A percentile compares a stretch with the other conserved stretches of the same genome.
phyloP scores from a whole-genome alignment of 2,797 vertebrate genomes.

The Phalanger gymnotis region DNA sequence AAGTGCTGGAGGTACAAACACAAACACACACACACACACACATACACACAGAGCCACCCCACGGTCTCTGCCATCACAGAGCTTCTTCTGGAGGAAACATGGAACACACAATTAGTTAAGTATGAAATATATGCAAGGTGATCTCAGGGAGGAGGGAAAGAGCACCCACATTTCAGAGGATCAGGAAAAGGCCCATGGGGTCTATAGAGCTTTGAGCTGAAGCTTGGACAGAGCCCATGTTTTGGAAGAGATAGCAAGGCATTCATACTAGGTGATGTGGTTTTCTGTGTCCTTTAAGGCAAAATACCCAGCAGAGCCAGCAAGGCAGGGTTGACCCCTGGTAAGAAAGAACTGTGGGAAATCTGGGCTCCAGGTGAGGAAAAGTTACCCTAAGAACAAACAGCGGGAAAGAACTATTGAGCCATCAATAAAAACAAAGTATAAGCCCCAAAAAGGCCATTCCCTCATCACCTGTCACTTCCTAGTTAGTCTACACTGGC shows the following conservation, averaged over 20 bases:
- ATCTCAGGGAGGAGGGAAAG: accelerated
- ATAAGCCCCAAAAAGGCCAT: not conserved
- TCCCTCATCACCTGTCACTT: not conserved
- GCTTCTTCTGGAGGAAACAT: not conserved
- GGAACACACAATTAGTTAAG: not conserved
- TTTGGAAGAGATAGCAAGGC: not conserved
- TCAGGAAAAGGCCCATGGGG: accelerated
- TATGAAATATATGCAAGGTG: accelerated
- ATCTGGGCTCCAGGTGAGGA: not conserved
- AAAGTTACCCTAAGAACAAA: not conserved
- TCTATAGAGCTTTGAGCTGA: not conserved
- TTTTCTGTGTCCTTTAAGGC: not conserved
- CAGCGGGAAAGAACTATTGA: not conserved
- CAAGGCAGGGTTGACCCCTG: not conserved
- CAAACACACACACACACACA: too few relatives aligned
- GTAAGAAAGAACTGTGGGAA: not conserved
- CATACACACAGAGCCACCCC: too few relatives aligned
- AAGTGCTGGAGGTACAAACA: not conserved
- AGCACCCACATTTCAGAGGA: not conserved
- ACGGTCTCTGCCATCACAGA: not conserved
- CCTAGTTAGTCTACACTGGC: not conserved
- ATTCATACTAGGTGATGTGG: not conserved
- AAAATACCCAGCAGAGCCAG: not conserved
- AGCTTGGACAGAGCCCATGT: not conserved
- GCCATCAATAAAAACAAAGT: not conserved